Conservation (phyloP, 2,113 vertebrate species). For the Micromys minutus region DNA sequence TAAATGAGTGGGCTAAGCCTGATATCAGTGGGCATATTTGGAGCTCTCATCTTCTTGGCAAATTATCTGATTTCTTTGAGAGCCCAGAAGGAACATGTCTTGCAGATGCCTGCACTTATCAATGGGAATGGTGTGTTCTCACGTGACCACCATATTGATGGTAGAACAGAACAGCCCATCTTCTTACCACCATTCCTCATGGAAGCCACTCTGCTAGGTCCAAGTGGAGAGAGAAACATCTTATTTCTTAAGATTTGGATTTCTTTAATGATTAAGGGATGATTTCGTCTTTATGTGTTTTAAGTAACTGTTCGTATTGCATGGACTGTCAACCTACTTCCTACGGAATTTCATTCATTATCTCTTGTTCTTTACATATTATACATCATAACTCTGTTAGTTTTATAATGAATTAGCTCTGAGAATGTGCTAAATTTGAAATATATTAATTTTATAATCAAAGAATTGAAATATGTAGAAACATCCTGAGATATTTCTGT, state of each 20-base stretch:
- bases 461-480: background rate
- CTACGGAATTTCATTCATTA: conserved; percentile 12
- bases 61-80: background rate
- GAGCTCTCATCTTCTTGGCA: background rate
- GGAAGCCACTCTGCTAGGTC: background rate
- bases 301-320: conserved; percentile 20
- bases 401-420: conserved; percentile 9
- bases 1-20: background rate
- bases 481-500: background rate
- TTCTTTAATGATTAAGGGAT: conserved; percentile 47
- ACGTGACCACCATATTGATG: no score
- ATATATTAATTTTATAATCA: background rate
- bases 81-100: background rate
- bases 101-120: background rate
- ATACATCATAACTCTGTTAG: background rate
- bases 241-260: conserved; percentile 35
- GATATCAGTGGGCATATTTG: background rate
- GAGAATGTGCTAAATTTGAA: background rate
- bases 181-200: background rate
- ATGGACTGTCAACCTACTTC: conserved; percentile 16
- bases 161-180: background rate
- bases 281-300: conserved; percentile 29
- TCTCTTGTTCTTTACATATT: background rate
- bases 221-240: background rate
- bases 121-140: no score